Evolutionary conservation across 2,113 vertebrate genomes (phyloP).

Genomic region (Callorhinus ursinus): DNA sequence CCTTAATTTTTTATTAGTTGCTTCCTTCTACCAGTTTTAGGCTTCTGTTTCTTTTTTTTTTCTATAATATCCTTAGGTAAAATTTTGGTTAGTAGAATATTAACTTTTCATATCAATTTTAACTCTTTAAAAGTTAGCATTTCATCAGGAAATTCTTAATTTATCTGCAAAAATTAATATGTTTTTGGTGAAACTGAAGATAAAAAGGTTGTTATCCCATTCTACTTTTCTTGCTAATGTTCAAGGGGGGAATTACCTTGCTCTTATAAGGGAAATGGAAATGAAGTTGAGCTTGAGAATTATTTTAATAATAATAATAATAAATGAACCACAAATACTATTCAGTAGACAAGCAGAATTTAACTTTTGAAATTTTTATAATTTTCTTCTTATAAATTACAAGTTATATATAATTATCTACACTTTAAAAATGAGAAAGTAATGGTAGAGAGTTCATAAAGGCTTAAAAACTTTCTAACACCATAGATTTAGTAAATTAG

Average conservation of each 20-base stretch:
- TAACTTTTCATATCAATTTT: not conserved
- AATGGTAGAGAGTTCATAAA: not conserved
- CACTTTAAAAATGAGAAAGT: not conserved
- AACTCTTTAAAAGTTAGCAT: not conserved
- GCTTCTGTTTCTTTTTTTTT: not conserved
- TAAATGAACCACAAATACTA: not conserved
- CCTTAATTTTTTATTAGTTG: not conserved
- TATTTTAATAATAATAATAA: not conserved
- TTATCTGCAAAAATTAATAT: not conserved
- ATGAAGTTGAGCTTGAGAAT: not conserved
- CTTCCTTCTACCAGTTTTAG: not conserved
- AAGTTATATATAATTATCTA: not conserved
- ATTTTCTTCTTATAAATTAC: not conserved
- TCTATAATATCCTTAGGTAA: not conserved
- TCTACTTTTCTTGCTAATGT: not conserved
- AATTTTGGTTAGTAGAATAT: not conserved
- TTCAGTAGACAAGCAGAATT: not conserved
- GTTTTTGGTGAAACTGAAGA: not conserved
- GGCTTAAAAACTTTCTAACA: not conserved
- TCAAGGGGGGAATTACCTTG: not conserved
- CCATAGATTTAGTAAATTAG: not conserved
- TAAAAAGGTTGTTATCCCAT: not conserved
- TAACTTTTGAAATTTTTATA: not conserved
- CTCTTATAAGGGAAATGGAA: not conserved
- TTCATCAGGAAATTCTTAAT: not conserved